phyloP scores from a whole-genome alignment of 92 coral and sea anemone species.

The Bergia sp. region DNA sequence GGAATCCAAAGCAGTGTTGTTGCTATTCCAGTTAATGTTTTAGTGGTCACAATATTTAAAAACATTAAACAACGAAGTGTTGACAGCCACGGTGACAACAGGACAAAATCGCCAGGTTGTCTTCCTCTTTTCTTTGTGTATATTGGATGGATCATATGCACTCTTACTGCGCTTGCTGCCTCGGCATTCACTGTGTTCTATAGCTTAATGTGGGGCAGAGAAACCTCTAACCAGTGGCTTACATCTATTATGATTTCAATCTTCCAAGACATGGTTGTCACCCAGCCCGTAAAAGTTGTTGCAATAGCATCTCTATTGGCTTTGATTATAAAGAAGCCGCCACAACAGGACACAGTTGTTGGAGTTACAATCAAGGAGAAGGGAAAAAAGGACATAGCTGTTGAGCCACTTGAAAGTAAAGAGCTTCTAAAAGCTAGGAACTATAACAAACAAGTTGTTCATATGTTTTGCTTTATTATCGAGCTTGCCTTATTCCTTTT shows the following conservation, averaged over 20 bases:
- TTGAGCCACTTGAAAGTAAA: constrained; percentile 61
- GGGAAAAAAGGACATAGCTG: constrained; percentile 19
- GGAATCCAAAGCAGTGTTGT: constrained; percentile 91
- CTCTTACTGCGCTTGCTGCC: constrained; percentile 70
- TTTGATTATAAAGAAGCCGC: constrained; percentile 76
- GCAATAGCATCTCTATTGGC: constrained; percentile 77
- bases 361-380: constrained; percentile 62
- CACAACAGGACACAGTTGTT: constrained; percentile 69
- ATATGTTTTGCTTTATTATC: constrained; percentile 61
- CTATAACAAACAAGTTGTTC: constrained; percentile 66
- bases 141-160: constrained; percentile 81
- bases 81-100: background rate
- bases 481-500: constrained; percentile 58
- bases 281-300: constrained; percentile 85
- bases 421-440: constrained; percentile 67
- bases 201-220: constrained; percentile 91
- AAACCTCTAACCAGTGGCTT: constrained; percentile 86
- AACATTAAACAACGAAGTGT: constrained; percentile 55
- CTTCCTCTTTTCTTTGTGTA: constrained; percentile 75
- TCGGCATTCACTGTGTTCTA: constrained; percentile 82
- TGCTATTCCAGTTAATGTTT: constrained; percentile 84
- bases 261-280: constrained; percentile 83
- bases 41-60: constrained; percentile 81
- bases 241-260: constrained; percentile 85
- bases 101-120: constrained; percentile 65